phyloP scores from a whole-genome alignment of 2,888 invertebrate genomes.

The Gasteruption jaculator region DNA sequence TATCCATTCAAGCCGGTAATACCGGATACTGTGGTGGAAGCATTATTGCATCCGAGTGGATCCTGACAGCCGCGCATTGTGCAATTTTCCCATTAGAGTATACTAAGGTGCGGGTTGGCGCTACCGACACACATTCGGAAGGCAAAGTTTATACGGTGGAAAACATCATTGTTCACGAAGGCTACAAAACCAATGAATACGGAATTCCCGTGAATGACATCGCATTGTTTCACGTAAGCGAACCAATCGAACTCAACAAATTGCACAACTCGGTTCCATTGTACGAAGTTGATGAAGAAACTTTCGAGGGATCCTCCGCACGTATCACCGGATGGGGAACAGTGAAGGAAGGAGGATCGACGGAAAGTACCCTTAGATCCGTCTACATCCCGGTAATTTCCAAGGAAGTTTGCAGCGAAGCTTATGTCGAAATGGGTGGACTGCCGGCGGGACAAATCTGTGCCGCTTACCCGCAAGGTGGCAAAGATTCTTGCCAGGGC shows the following conservation, averaged over 20 bases:
- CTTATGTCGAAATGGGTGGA: slow-evolving; percentile 43
- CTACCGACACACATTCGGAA: slow-evolving; percentile 47
- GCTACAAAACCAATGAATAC: background rate
- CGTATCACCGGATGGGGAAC: slow-evolving; percentile 35
- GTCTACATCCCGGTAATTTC: slow-evolving; percentile 58
- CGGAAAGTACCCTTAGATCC: slow-evolving; percentile 47
- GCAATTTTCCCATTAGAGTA: slow-evolving; percentile 38
- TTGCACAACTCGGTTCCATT: slow-evolving; percentile 52
- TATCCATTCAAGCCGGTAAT: slow-evolving; percentile 48
- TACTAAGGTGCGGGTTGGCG: slow-evolving; percentile 54
- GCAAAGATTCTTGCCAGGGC: slow-evolving; percentile 47
- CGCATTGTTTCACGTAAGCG: slow-evolving; percentile 55
- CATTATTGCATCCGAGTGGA: slow-evolving; percentile 51
- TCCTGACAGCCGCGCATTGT: slow-evolving; percentile 61
- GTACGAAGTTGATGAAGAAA: slow-evolving; percentile 35
- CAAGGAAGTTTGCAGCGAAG: slow-evolving; percentile 50
- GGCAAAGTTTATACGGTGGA: slow-evolving; percentile 19
- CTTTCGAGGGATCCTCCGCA: slow-evolving; percentile 13
- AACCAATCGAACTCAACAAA: slow-evolving; percentile 51
- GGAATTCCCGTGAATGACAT: slow-evolving; percentile 50
- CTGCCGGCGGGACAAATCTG: slow-evolving; percentile 53
- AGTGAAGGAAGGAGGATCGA: slow-evolving; percentile 18
- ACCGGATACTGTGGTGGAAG: slow-evolving; percentile 57
- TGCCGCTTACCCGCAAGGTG: slow-evolving; percentile 58
- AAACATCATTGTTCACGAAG: slow-evolving; percentile 20